phyloP scores from a whole-genome alignment of 2,113 vertebrate genomes.

The Choloepus hoffmanni region DNA sequence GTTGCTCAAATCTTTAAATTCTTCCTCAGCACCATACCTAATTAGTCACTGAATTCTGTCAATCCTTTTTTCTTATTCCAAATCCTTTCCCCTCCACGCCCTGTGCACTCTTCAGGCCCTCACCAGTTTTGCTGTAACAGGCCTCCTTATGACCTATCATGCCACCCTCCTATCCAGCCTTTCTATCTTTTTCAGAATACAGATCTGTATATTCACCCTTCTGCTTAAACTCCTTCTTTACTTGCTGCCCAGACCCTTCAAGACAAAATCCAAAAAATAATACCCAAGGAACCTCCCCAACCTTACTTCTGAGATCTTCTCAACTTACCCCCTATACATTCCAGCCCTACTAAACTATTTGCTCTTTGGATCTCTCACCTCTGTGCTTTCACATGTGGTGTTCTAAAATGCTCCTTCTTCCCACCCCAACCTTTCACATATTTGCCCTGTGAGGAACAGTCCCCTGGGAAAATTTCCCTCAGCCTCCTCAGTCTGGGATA shows the following conservation, averaged over 20 bases:
- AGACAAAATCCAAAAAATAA: slow-evolving; percentile 42
- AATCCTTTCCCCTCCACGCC: neutral
- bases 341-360: neutral
- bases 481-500: neutral
- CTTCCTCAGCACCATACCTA: neutral
- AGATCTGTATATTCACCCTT: neutral
- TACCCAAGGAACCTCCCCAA: neutral
- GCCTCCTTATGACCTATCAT: neutral
- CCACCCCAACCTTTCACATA: neutral
- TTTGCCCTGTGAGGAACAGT: neutral
- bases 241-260: neutral
- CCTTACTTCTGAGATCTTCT: slow-evolving; percentile 15
- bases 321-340: neutral
- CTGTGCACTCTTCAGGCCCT: neutral
- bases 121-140: neutral
- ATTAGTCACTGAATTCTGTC: neutral
- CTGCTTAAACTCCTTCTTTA: slow-evolving; percentile 1
- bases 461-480: neutral
- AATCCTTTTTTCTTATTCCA: neutral
- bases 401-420: neutral
- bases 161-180: neutral
- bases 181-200: slow-evolving; percentile 46
- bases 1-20: neutral
- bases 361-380: neutral
- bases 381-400: neutral